A percentile compares a stretch with the other conserved stretches of the same genome.
phyloP scores from a whole-genome alignment of 2,888 invertebrate species.

The Drosophila pegasa region DNA sequence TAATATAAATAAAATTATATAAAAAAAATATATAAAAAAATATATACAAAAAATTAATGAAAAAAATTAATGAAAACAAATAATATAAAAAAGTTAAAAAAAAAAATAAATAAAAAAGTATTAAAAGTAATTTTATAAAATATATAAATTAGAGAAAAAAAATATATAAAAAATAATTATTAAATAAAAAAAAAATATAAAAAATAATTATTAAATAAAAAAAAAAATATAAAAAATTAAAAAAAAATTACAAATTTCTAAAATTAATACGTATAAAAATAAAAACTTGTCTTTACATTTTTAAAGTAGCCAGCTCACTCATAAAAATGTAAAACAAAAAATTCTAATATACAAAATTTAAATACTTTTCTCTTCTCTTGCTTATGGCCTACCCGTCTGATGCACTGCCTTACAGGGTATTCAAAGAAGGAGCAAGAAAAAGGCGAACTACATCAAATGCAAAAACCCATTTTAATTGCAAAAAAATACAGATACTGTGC shows the following conservation, averaged over 20 bases:
- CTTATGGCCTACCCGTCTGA: neutral
- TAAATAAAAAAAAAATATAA: neutral
- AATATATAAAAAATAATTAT: neutral
- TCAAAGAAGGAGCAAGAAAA: constrained; percentile 7
- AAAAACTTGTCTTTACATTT: too few species aligned
- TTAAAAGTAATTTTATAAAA: neutral
- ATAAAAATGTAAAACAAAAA: neutral
- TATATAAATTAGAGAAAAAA: neutral
- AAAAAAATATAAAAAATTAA: neutral
- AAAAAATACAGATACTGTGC: constrained; percentile 56
- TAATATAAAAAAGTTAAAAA: too few species aligned
- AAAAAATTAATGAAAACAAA: too few species aligned
- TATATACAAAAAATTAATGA: too few species aligned
- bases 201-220: neutral
- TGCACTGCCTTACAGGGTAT: constrained; percentile 15
- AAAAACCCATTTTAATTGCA: constrained; percentile 61
- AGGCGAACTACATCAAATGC: constrained; percentile 12
- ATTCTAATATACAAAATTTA: neutral
- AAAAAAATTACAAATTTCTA: too few species aligned
- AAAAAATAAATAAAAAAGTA: too few species aligned
- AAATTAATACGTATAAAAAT: too few species aligned
- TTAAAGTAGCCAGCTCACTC: too few species aligned
- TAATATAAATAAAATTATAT: too few species aligned
- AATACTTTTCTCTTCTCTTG: too few species aligned
- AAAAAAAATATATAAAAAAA: neutral